Evolutionary conservation across 2,113 vertebrate genomes (phyloP).

Genomic region (Lepus europaeus): DNA sequence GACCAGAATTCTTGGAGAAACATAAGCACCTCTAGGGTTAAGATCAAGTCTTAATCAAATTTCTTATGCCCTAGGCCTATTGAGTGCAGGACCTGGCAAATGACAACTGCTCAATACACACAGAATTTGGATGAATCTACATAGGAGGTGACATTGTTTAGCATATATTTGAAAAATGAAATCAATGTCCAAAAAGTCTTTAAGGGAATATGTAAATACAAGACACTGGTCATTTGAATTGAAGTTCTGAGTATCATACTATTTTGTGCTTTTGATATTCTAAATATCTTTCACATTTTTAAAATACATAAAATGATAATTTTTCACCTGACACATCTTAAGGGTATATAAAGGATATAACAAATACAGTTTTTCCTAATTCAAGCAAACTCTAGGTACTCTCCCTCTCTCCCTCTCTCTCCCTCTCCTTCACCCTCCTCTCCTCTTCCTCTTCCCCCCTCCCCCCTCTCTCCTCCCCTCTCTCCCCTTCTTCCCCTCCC

Average conservation of each 20-base stretch:
- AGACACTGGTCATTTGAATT: background rate
- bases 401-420: too few relatives aligned
- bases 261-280: conserved; percentile 46
- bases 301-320: conserved; percentile 7
- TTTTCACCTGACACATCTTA: conserved; percentile 41
- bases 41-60: background rate
- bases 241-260: background rate
- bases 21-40: background rate
- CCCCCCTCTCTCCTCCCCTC: too few relatives aligned
- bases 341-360: conserved; percentile 29
- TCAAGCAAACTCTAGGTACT: background rate
- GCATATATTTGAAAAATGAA: conserved; percentile 39
- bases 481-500: background rate
- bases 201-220: background rate
- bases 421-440: accelerated
- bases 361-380: background rate
- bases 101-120: background rate
- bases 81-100: background rate
- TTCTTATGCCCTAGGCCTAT: background rate
- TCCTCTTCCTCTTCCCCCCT: accelerated
- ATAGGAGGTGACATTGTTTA: background rate
- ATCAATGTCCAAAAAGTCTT: background rate
- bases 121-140: background rate
- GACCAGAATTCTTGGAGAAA: background rate
- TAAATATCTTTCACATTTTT: conserved; percentile 14